Conservation (phyloP, 1,140 invertebrate species). For the Dufourea novaeangliae region DNA sequence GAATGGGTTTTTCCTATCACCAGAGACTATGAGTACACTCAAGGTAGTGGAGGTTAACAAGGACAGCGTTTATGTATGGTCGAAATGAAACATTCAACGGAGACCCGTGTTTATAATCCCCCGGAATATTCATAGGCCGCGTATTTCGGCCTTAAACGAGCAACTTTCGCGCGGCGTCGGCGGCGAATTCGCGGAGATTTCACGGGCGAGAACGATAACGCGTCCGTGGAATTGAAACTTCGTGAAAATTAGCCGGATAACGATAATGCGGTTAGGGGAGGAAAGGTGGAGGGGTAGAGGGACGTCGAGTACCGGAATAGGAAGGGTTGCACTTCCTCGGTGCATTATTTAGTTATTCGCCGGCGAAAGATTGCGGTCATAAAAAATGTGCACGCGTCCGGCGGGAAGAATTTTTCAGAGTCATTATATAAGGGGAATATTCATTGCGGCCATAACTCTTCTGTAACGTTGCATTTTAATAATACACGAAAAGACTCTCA, state of each 20-base stretch:
- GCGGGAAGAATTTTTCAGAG: slow-evolving; percentile 58
- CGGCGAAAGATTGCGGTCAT: slow-evolving; percentile 57
- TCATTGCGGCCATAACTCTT: slow-evolving; percentile 63
- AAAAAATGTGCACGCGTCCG: slow-evolving; percentile 55
- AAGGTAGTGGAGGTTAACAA: neutral
- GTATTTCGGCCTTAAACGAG: slow-evolving; percentile 10
- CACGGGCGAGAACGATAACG: neutral
- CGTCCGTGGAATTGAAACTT: neutral
- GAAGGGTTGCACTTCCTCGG: slow-evolving; percentile 7
- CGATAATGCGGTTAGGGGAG: slow-evolving; percentile 5
- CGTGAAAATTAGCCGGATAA: slow-evolving; percentile 13
- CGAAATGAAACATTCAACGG: slow-evolving; percentile 14
- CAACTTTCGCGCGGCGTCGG: neutral
- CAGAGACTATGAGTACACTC: neutral
- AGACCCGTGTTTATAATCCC: slow-evolving; percentile 5
- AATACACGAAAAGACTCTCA: slow-evolving; percentile 65
- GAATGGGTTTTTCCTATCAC: neutral
- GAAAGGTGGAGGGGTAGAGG: neutral
- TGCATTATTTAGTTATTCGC: slow-evolving; percentile 52
- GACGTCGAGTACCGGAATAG: neutral
- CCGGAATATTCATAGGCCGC: slow-evolving; percentile 13
- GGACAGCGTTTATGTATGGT: neutral
- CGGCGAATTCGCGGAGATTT: slow-evolving; percentile 10
- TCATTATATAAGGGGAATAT: slow-evolving; percentile 67
- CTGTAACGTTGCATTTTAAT: slow-evolving; percentile 65